Base-by-base conservation (phyloP, 2,888 invertebrate species). In the Thumatha senex region DNA sequence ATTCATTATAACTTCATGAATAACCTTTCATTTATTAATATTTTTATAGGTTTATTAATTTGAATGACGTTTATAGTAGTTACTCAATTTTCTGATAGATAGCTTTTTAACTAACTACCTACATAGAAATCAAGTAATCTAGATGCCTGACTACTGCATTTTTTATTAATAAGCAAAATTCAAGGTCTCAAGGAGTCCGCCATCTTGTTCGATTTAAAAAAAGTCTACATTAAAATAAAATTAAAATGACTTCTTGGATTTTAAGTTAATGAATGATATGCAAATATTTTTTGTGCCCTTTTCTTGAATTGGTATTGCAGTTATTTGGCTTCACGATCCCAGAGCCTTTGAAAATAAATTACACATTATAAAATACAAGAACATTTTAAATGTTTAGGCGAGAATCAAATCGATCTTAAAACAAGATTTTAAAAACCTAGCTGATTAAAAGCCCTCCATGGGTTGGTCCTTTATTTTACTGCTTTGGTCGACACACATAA, bases 401-500 rank as follows among this genome's bases (percentile, higher is more conserved):
- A 24, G 18, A 24, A 47, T 31, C 39, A 61, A 61, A 51, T 51
- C 56, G 40, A 60, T 54, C 50, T 33, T 48, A 59, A 59, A 59
- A 40, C 60, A 50, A 44, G 55, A 50, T 24, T 57, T 60, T 15
- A 49, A 56, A 36, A 52, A 38, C 49, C 38, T 10, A 38, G 14
- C 39, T 54, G 48, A 49, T 51, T 40, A 52, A 46, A 57, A 49
- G 29, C 46, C 43, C 40, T 33, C 42, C 39, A 38, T 36, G 11
- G 13, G 43, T 40, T 30, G 49, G 50, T 50, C 56, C 51, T 46
- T 51, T 24, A 35, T n/a, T 46, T 42, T 38, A 45, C 18, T 40
- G 51, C 30, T 36, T 42, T 56, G 56, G 54, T 50, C 49, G 48
- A 58, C 53, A 63, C 53, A 63, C 54, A 63, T 59, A 60, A 62